phyloP scores from a whole-genome alignment of 2,113 vertebrate species.

The Cathartes aura region DNA sequence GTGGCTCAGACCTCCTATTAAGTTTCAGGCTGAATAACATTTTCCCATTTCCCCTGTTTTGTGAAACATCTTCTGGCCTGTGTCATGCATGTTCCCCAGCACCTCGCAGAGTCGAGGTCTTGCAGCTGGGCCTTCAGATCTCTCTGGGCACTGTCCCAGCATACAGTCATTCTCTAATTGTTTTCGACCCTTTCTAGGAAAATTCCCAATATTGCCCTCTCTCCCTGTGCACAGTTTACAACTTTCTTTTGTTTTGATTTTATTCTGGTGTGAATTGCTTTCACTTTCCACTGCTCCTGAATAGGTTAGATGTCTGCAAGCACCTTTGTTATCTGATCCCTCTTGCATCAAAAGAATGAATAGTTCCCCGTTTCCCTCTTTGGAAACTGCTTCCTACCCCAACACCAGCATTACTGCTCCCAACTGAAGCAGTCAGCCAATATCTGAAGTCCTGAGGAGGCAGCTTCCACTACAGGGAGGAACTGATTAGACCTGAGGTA shows the following conservation, averaged over 20 bases:
- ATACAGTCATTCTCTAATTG: not conserved
- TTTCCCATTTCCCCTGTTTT: not conserved
- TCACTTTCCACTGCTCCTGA: not conserved
- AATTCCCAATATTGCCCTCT: not conserved
- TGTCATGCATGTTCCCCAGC: not conserved
- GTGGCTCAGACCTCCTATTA: not conserved
- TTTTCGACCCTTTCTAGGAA: not conserved
- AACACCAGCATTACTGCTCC: fast-evolving
- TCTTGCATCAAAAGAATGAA: not conserved
- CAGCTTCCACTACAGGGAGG: not conserved
- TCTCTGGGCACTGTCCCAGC: not conserved
- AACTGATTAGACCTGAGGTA: not conserved
- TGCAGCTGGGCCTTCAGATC: not conserved
- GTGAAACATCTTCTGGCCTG: not conserved
- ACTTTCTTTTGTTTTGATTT: not conserved
- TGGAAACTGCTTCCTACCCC: not conserved
- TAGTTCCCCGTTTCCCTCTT: not conserved
- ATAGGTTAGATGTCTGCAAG: not conserved
- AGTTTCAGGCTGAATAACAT: not conserved
- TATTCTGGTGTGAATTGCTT: not conserved
- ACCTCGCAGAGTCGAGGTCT: fast-evolving
- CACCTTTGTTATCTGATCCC: not conserved
- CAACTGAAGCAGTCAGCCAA: not conserved
- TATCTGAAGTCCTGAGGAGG: not conserved
- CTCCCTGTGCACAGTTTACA: not conserved